A percentile compares a stretch with the other conserved stretches of the same genome.
These are phyloP conservation scores for Mechanitis mazaeus DNA, from an alignment of 2,888 invertebrate species.

Conservation along the genomic window DNA sequence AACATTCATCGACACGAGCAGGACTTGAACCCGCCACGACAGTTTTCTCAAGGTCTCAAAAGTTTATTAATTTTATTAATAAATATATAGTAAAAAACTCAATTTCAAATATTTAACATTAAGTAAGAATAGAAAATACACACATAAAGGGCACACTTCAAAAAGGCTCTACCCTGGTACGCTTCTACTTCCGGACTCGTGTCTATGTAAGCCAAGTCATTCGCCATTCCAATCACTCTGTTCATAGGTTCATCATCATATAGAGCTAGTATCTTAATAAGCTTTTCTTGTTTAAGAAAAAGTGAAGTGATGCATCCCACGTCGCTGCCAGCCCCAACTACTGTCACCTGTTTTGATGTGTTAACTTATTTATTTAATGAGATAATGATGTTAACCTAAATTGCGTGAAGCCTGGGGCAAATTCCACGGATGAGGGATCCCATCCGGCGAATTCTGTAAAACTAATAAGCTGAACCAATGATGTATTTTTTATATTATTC, in stretches of 20 bases:
- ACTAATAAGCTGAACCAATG: too few species aligned
- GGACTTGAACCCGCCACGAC: too few species aligned
- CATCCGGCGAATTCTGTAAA: too few species aligned
- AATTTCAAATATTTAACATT: not conserved
- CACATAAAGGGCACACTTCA: slow-evolving; percentile 51
- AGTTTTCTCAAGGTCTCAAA: too few species aligned
- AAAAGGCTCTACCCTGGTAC: slow-evolving; percentile 55
- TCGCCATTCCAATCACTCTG: slow-evolving; percentile 55
- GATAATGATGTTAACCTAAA: not conserved
- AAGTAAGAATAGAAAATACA: too few species aligned
- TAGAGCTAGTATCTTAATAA: slow-evolving; percentile 51
- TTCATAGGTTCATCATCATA: slow-evolving; percentile 52
- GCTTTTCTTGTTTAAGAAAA: slow-evolving; percentile 59
- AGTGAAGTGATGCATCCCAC: slow-evolving; percentile 56
- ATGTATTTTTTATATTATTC: too few species aligned
- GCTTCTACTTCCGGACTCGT: slow-evolving; percentile 58
- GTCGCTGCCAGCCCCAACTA: slow-evolving; percentile 63
- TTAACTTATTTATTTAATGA: not conserved
- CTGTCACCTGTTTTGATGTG: slow-evolving; percentile 47
- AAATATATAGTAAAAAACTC: too few species aligned
- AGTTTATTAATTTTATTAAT: too few species aligned
- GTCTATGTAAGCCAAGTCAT: slow-evolving; percentile 63
- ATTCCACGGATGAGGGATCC: too few species aligned
- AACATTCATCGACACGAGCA: too few species aligned
- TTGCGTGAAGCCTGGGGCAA: too few species aligned